phyloP scores from a whole-genome alignment of 1,140 invertebrate genomes.

The Neodiprion lecontei region DNA sequence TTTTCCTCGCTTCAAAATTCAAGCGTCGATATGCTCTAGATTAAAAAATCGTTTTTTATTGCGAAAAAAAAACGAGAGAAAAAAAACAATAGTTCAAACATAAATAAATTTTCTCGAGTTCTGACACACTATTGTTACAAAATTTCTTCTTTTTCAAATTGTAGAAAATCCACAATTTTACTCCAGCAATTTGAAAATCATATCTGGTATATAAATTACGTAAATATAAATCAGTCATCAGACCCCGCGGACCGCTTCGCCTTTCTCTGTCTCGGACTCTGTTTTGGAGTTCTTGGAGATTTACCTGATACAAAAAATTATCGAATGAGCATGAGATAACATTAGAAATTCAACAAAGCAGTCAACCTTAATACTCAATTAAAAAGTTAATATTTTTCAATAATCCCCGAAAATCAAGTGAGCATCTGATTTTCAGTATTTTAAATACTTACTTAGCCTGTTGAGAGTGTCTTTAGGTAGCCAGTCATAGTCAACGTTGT shows the following conservation, averaged over 20 bases:
- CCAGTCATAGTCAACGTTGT: constrained; percentile 98
- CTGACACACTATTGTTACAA: background rate
- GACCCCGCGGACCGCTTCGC: constrained; percentile 72
- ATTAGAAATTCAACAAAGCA: background rate
- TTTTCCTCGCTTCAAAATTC: background rate
- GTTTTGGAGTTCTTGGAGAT: constrained; percentile 65
- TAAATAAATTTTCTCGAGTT: background rate
- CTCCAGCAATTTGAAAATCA: constrained; percentile 7
- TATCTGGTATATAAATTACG: constrained; percentile 25
- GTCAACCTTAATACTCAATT: background rate
- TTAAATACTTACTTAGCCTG: constrained; percentile 76
- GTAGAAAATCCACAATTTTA: background rate
- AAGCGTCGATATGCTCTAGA: background rate
- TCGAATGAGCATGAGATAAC: background rate
- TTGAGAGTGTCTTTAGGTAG: constrained; percentile 89
- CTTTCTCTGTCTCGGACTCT: constrained; percentile 77
- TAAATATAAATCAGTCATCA: constrained; percentile 59
- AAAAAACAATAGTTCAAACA: background rate
- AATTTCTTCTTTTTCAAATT: background rate
- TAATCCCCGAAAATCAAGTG: background rate
- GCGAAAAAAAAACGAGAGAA: background rate
- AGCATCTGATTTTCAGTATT: background rate
- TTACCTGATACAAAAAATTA: constrained; percentile 64
- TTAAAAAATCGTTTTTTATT: background rate
- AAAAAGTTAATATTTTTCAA: too few species aligned